Base-by-base conservation (phyloP, 2,888 invertebrate species). In the Tridacna crocea region DNA sequence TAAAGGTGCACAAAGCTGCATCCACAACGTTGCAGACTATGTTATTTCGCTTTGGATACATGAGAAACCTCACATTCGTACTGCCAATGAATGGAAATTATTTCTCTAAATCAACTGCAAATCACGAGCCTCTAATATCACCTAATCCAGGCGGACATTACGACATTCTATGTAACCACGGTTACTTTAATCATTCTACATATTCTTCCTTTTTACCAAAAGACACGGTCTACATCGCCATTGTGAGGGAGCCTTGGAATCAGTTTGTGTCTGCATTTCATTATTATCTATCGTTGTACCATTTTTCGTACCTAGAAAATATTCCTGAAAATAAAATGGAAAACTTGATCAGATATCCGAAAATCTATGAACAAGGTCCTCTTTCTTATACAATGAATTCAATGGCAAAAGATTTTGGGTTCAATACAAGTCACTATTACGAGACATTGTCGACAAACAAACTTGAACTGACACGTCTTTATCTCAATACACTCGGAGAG, bases 321-420 rank as follows among this genome's bases (percentile, higher is more conserved):
- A 60, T 74, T 15, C 74, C 74, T 2, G n/a, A 10, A n/a, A 60
- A 74, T 47, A 47, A 74, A 46, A 17, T 74, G 13, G 61, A 60
- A 0, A 61, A 74, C 61, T 46, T 74, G 61, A 63, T 74, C 10
- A 36, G n/a, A n/a, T 63, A 63, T 27, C 61, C 74, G 13, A 15
- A 74, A 10, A 11, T 24, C 2, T 74, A 74, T 60, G 74, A 74
- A 22, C 47, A 61, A 47, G 13, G 61, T n/a, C 36, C 63, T 1
- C n/a, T 74, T 27, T 74, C 74, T 12, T 63, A 74, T 27, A 74
- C 74, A 0, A 61, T 63, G 63, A 74, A 74, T 61, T 74, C 74
- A 47, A 74, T 74, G 74, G 74, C 74, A 22, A 61, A 48, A 61
- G 74, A 74, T 24, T 74, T 74, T 36, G 74, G 74, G 17, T 74